Conservation (phyloP, 2,797 vertebrate genomes). For the Macroramphosus scolopax region DNA sequence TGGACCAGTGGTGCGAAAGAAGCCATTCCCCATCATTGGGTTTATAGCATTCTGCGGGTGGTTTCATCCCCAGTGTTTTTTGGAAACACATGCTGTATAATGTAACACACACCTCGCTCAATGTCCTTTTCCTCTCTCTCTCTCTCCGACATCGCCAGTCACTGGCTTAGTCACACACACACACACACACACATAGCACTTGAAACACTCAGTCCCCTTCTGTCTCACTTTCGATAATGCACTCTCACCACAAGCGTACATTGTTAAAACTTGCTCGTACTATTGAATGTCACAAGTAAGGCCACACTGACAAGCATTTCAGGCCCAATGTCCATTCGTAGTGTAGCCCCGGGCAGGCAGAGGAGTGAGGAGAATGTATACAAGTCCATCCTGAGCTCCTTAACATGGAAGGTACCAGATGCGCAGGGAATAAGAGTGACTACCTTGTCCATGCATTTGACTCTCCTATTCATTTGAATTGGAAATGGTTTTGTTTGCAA, state of each 20-base stretch:
- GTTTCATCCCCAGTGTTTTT: slow-evolving; percentile 42
- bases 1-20: slow-evolving; percentile 52
- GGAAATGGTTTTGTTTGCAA: slow-evolving; percentile 57
- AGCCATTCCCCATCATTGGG: slow-evolving; percentile 50
- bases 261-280: too few relatives aligned
- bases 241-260: too few relatives aligned
- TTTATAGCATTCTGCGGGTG: slow-evolving; percentile 48
- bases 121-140: too few relatives aligned
- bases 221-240: too few relatives aligned
- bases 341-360: slow-evolving; percentile 23
- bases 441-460: slow-evolving; percentile 9
- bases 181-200: too few relatives aligned
- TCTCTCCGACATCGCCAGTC: too few relatives aligned
- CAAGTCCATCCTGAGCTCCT: slow-evolving; percentile 41
- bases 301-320: slow-evolving; percentile 59
- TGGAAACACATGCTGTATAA: slow-evolving; percentile 51
- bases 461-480: slow-evolving; percentile 59
- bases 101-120: slow-evolving; percentile 50
- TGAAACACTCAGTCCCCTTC: slow-evolving; percentile 31
- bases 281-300: slow-evolving; percentile 56
- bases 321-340: slow-evolving; percentile 43
- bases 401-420: slow-evolving; percentile 40
- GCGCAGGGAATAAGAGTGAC: slow-evolving; percentile 13
- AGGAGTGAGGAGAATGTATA: slow-evolving; percentile 60
- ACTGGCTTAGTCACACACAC: too few relatives aligned